Percentiles rank a stretch among this genome's conserved stretches.
Conservation (phyloP, 2,888 invertebrate genomes). For the Tenthredo notha region DNA sequence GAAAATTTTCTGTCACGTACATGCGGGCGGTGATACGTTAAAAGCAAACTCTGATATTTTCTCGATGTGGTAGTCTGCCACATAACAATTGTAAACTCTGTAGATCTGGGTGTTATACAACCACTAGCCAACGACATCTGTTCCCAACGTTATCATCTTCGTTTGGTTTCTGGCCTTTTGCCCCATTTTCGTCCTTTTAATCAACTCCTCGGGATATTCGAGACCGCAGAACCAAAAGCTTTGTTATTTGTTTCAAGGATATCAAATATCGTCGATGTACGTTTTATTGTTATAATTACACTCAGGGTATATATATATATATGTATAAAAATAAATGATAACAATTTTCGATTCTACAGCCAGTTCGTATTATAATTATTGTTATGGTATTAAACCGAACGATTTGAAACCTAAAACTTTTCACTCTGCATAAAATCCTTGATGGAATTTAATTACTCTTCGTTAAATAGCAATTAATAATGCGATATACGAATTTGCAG, state of each 20-base stretch:
- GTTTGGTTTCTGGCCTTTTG: background rate
- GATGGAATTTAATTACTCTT: constrained; percentile 45
- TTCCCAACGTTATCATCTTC: constrained; percentile 71
- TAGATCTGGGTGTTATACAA: constrained; percentile 58
- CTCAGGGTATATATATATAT: background rate
- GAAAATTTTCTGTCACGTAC: constrained; percentile 63
- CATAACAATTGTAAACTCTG: constrained; percentile 35
- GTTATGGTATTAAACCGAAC: background rate
- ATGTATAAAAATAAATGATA: no score
- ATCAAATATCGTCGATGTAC: background rate
- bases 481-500: background rate
- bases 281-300: background rate
- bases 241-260: background rate
- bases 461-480: constrained; percentile 51
- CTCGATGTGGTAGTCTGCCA: background rate
- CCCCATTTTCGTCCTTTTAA: constrained; percentile 50
- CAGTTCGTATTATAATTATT: background rate
- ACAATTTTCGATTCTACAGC: no score
- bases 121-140: constrained; percentile 71
- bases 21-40: constrained; percentile 56
- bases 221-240: background rate
- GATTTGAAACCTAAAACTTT: background rate
- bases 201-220: constrained; percentile 18
- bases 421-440: background rate
- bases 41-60: background rate